These are phyloP conservation scores for Cossypha polioptera DNA, from an alignment of 2,797 vertebrate species.

Conservation along the genomic window DNA sequence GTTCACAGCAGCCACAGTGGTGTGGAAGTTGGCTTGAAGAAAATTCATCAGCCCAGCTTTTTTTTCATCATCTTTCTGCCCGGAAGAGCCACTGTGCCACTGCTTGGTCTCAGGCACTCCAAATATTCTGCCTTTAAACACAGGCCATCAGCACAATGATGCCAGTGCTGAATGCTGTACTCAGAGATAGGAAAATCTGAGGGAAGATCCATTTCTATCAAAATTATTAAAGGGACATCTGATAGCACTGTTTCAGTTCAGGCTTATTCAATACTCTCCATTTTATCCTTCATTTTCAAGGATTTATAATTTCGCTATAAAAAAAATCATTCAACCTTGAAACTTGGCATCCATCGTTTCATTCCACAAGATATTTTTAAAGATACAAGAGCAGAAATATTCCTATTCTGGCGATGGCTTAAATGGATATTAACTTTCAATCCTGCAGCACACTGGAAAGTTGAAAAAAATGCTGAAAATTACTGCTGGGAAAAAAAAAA, in stretches of 20 bases:
- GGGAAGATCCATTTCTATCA: not conserved
- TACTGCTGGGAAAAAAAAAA: not conserved
- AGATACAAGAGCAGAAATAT: conserved; percentile 44
- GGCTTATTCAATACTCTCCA: conserved; percentile 46
- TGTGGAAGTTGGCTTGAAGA: not conserved
- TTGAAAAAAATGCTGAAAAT: not conserved
- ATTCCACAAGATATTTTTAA: conserved; percentile 37
- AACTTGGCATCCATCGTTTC: conserved; percentile 45
- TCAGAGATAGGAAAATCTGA: not conserved
- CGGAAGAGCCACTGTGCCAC: not conserved
- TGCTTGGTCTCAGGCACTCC: not conserved
- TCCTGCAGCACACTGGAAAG: not conserved
- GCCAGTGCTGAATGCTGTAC: not conserved
- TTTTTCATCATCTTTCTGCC: not conserved
- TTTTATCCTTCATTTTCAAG: conserved; percentile 36
- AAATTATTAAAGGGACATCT: conserved; percentile 39
- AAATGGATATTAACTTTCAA: conserved; percentile 24
- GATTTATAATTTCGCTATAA: conserved; percentile 66
- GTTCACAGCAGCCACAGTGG: not conserved
- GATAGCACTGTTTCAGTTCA: conserved; percentile 6
- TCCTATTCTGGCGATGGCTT: not conserved
- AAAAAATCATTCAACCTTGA: conserved; percentile 59
- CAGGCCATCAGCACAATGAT: not conserved
- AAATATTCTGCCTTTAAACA: not conserved
- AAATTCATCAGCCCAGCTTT: not conserved